Evolutionary conservation across 2,113 vertebrate genomes (phyloP).

Genomic region (Corythornis vintsioides): DNA sequence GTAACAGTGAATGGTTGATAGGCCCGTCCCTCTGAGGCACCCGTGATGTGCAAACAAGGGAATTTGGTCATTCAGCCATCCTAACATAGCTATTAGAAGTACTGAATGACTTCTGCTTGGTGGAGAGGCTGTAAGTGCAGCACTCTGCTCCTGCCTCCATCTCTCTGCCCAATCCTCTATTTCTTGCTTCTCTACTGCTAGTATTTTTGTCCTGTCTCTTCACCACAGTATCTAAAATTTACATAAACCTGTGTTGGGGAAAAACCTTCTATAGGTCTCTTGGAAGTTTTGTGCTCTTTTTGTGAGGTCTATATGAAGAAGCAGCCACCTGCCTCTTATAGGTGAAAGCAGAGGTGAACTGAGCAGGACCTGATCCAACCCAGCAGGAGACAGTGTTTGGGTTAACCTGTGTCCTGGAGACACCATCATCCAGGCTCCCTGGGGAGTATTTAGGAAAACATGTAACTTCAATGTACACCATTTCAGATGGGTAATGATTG

Average conservation of each 20-base stretch:
- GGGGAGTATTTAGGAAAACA: neutral
- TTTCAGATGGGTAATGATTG: neutral
- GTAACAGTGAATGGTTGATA: rapidly evolving
- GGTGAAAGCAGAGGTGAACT: neutral
- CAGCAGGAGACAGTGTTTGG: neutral
- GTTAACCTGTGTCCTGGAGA: rapidly evolving
- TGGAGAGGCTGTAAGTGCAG: rapidly evolving
- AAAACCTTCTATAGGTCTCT: neutral
- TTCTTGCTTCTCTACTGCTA: neutral
- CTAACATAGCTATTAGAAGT: neutral
- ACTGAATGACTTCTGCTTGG: rapidly evolving
- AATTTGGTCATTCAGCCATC: neutral
- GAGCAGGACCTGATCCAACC: neutral
- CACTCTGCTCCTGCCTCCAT: rapidly evolving
- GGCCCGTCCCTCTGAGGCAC: neutral
- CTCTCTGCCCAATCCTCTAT: neutral
- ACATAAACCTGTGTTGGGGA: neutral
- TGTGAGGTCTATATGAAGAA: neutral
- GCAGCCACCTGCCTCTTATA: neutral
- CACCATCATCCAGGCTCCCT: rapidly evolving
- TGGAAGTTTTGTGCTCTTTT: neutral
- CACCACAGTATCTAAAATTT: neutral
- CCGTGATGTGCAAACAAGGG: neutral
- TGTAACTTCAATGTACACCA: neutral
- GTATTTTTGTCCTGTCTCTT: neutral